phyloP scores from a whole-genome alignment of 2,113 vertebrate genomes.

The Lepus europaeus region DNA sequence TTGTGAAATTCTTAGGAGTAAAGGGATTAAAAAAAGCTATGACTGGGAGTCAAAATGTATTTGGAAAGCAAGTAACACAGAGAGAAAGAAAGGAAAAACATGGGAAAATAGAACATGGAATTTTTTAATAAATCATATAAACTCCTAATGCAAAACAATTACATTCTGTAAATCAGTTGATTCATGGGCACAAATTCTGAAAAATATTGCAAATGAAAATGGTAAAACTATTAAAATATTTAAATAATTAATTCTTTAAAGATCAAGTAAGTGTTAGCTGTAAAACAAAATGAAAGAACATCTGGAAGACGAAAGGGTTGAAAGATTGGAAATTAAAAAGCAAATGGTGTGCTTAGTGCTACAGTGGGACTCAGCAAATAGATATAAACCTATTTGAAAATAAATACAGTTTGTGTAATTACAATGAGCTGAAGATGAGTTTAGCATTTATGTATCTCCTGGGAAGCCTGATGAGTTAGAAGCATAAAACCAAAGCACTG shows the following conservation, averaged over 20 bases:
- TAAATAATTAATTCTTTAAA: conserved; percentile 71
- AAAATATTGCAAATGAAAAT: conserved; percentile 41
- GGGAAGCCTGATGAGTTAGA: conserved; percentile 62
- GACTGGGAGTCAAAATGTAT: background rate
- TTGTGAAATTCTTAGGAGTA: conserved; percentile 43
- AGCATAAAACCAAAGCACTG: conserved; percentile 59
- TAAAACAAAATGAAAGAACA: conserved; percentile 67
- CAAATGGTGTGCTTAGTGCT: conserved; percentile 37
- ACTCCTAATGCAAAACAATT: background rate
- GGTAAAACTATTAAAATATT: conserved; percentile 55
- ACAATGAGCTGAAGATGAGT: conserved; percentile 54
- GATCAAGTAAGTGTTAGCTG: conserved; percentile 1
- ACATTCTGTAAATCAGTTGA: background rate
- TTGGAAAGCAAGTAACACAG: conserved; percentile 3
- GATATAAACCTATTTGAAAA: background rate
- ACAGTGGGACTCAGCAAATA: conserved; percentile 14
- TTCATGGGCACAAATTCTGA: background rate
- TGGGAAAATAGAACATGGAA: background rate
- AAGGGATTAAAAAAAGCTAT: background rate
- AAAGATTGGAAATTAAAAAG: conserved; percentile 64
- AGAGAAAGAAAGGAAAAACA: conserved; percentile 8
- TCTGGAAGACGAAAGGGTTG: conserved; percentile 61
- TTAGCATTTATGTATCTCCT: conserved; percentile 66
- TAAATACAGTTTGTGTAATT: conserved; percentile 52
- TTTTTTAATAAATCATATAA: conserved; percentile 13